Conservation (phyloP, 2,888 invertebrate genomes). For the Epistrophe grossulariae region DNA sequence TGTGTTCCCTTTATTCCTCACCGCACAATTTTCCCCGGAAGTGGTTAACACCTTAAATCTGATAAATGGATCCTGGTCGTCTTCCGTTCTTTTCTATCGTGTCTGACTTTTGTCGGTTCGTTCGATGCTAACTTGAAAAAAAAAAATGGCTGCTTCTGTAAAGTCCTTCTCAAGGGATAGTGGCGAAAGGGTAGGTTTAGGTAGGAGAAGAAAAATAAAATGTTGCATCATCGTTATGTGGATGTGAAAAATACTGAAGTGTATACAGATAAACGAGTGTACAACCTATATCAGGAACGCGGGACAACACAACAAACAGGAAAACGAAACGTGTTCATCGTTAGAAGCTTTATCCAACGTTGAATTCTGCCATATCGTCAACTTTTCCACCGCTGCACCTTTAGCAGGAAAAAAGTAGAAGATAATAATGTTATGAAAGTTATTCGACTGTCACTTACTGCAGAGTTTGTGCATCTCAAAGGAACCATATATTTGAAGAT, state of each 20-base stretch:
- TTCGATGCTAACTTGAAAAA: neutral
- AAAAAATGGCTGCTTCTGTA: conserved; percentile 2
- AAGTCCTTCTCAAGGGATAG: conserved; percentile 12
- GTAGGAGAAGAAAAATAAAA: conserved; percentile 23
- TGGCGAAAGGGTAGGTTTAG: neutral
- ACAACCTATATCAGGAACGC: neutral
- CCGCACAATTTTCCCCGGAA: conserved; percentile 57
- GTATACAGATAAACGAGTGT: conserved; percentile 17
- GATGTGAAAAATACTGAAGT: conserved; percentile 15
- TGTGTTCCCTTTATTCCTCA: neutral
- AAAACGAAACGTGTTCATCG: conserved; percentile 52
- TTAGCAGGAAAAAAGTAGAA: conserved; percentile 21
- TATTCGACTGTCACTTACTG: conserved; percentile 62
- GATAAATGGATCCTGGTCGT: conserved; percentile 57
- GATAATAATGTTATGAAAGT: conserved; percentile 67
- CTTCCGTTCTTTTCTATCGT: conserved; percentile 16
- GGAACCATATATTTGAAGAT: conserved; percentile 30
- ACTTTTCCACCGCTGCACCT: neutral
- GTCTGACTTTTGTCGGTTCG: conserved; percentile 5
- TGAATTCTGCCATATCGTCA: neutral
- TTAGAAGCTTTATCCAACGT: conserved; percentile 21
- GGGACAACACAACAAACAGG: conserved; percentile 4
- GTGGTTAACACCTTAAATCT: conserved; percentile 67
- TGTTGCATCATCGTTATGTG: conserved; percentile 55
- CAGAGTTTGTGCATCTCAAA: conserved; percentile 52